Conservation (phyloP, 2,113 vertebrate genomes). For the Gyps fulvus region DNA sequence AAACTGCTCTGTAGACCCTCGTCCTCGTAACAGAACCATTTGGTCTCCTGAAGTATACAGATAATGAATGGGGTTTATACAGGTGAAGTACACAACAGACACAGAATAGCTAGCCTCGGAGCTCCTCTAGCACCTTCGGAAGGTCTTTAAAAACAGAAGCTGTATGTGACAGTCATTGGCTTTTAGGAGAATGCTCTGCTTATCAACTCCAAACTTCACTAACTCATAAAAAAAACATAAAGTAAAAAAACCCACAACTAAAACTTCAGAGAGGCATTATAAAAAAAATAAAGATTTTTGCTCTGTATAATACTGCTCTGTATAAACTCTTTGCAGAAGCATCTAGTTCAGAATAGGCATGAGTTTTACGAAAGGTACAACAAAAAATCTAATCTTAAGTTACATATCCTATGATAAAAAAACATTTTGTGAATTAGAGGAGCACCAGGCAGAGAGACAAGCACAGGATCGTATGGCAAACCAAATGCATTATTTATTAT, state of each 20-base stretch:
- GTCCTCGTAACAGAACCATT: background rate
- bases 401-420: background rate
- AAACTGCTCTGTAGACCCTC: background rate
- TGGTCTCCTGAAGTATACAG: background rate
- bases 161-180: background rate
- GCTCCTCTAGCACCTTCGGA: background rate
- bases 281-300: background rate
- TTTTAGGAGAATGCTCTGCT: background rate
- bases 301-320: background rate
- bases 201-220: background rate
- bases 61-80: background rate
- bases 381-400: background rate
- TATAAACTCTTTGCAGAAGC: background rate
- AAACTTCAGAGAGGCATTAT: background rate
- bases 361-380: background rate
- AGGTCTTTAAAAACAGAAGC: background rate
- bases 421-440: background rate
- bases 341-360: background rate
- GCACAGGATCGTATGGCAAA: background rate
- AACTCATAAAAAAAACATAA: background rate
- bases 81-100: background rate
- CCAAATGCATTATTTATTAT: conserved; percentile 48
- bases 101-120: background rate
- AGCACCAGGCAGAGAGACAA: background rate
- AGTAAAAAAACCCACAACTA: background rate